Conservation (phyloP, 2,797 vertebrate genomes). For the Malacoraja senta region DNA sequence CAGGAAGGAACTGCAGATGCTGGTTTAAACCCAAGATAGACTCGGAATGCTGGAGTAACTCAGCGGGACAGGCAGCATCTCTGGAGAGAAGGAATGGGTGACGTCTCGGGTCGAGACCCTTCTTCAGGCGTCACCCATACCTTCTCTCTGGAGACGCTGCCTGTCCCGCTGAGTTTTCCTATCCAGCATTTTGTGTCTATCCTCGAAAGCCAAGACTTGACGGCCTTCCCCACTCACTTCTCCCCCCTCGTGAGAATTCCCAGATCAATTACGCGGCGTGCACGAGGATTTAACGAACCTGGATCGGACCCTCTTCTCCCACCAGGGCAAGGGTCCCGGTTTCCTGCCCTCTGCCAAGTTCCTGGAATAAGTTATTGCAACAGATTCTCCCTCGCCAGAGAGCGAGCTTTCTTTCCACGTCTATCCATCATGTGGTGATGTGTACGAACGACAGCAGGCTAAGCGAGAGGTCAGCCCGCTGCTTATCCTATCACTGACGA, state of each 20-base stretch:
- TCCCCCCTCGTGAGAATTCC: background rate
- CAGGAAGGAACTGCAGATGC: too few relatives aligned
- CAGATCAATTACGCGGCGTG: background rate
- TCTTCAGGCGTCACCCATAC: too few relatives aligned
- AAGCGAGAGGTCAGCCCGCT: constrained; percentile 12
- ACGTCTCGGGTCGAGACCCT: too few relatives aligned
- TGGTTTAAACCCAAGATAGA: too few relatives aligned
- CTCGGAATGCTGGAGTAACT: too few relatives aligned
- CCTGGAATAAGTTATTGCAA: background rate
- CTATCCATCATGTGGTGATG: constrained; percentile 21
- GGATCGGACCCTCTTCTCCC: background rate
- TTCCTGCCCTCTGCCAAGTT: background rate
- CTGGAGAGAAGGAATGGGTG: too few relatives aligned
- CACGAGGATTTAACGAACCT: background rate
- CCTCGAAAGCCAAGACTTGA: background rate
- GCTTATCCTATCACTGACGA: constrained; percentile 17
- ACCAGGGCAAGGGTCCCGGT: background rate
- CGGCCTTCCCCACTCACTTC: background rate
- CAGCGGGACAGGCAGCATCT: too few relatives aligned
- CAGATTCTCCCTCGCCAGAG: background rate
- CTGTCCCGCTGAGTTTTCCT: too few relatives aligned
- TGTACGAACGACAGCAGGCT: constrained; percentile 18
- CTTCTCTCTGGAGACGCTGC: too few relatives aligned
- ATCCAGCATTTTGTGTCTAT: too few relatives aligned
- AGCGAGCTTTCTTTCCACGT: background rate